Evolutionary conservation across 2,113 vertebrate genomes (phyloP), one percentile per base, ranked within the genome.

Genomic region (Hemichromis elongatus): DNA sequence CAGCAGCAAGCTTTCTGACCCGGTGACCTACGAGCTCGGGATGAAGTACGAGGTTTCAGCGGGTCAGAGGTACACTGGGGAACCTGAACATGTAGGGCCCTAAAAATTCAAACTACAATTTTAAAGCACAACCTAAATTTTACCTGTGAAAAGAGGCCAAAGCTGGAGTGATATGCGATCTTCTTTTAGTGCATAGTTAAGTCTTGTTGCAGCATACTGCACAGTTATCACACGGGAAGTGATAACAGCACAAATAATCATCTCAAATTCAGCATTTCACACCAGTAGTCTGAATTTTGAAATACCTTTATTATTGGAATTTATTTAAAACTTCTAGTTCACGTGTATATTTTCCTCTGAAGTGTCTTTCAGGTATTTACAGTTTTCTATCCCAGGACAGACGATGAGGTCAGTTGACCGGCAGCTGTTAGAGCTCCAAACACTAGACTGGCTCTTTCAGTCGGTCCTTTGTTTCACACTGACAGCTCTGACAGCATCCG

Each of bases 71-170:
- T 3, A 26, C 0, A 16, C 55, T 16, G 55, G 24, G 55, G 0
- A 28, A 13, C 55, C 55, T 57, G 55, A 57, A 13, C 4, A 16
- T 2, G 24, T 57, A 21, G 52, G 55, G 24, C 24, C 55, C 4
- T 56, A 16, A 57, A 57, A 9, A 26, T 28, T 57, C 55, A 57
- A 57, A 57, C 55, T 57, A 57, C 56, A 30, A 18, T 33, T 59
- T 19, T 0, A 59, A 33, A 59, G 28, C 0, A 28, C 33, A 59
- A 59, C 28, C 16, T 33, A 33, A 19, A 59, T 33, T 0, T 0
- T 33, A 19, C 56, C 18, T 59, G 28, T 33, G 56, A 59, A 59
- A 6, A 16, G 56, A 59, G 3, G 57, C 28, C 18, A 19, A 33
- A 61, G 8, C 30, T 33, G 30, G 30, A 33, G 30, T 6, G 56